Conservation (phyloP, 2,797 vertebrate genomes). For the Microchirus variegatus region DNA sequence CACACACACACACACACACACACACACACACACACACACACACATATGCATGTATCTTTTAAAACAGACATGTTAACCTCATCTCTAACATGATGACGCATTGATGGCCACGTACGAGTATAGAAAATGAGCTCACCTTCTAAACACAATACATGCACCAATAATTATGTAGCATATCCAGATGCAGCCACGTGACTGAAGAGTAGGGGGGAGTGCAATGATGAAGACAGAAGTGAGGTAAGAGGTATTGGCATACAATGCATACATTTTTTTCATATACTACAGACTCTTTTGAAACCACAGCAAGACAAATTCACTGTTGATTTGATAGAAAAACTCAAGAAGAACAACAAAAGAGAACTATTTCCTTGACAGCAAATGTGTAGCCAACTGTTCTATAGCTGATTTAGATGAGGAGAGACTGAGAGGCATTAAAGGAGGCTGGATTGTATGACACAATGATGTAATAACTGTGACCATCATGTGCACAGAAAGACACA, state of each 20-base stretch:
- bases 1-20: not conserved
- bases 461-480: constrained; percentile 65
- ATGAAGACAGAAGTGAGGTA: constrained; percentile 45
- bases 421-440: constrained; percentile 31
- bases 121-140: too few relatives aligned
- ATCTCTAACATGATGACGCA: too few relatives aligned
- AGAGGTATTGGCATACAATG: constrained; percentile 46
- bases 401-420: constrained; percentile 8
- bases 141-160: not conserved
- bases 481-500: constrained; percentile 5
- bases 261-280: constrained; percentile 27
- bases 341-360: constrained; percentile 5
- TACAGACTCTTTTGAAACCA: not conserved
- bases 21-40: not conserved
- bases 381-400: constrained; percentile 1
- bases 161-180: not conserved
- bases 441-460: constrained; percentile 55
- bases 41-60: not conserved
- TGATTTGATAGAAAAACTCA: not conserved
- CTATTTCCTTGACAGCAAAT: constrained; percentile 18
- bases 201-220: constrained; percentile 24
- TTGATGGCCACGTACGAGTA: too few relatives aligned
- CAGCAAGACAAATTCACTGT: not conserved
- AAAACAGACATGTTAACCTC: constrained; percentile 1
- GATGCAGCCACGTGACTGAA: not conserved